Conservation (phyloP, 2,888 invertebrate species). For the Thyatira batis region DNA sequence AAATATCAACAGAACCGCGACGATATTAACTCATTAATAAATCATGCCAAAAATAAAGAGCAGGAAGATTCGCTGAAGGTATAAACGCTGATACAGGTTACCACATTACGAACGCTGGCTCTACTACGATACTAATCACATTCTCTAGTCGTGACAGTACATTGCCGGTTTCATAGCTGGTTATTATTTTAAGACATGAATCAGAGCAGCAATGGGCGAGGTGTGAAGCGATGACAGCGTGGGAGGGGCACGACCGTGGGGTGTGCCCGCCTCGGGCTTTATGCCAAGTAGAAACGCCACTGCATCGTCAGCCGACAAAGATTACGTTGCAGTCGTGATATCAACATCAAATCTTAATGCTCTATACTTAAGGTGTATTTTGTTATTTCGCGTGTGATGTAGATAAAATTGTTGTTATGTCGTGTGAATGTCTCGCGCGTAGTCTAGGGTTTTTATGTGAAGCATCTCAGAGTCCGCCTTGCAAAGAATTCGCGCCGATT, state of each 20-base stretch:
- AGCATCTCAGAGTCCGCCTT: slow-evolving; percentile 63
- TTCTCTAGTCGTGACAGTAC: slow-evolving; percentile 41
- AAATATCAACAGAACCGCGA: not conserved
- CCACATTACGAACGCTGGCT: slow-evolving; percentile 32
- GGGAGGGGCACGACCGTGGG: slow-evolving; percentile 55
- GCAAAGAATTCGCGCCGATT: slow-evolving; percentile 54
- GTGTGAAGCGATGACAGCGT: slow-evolving; percentile 58
- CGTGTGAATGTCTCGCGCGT: slow-evolving; percentile 68
- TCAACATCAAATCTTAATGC: slow-evolving; percentile 31
- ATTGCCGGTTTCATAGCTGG: slow-evolving; percentile 53
- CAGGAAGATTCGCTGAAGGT: slow-evolving; percentile 21
- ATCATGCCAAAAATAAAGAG: slow-evolving; percentile 25
- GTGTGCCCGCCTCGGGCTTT: slow-evolving; percentile 65
- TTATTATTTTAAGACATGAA: slow-evolving; percentile 58
- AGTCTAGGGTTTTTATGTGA: slow-evolving; percentile 72
- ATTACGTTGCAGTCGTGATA: slow-evolving; percentile 35
- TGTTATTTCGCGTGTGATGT: slow-evolving; percentile 20
- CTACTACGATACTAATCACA: slow-evolving; percentile 36
- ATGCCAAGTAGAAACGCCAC: slow-evolving; percentile 77
- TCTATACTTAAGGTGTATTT: slow-evolving; percentile 46
- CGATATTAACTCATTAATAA: slow-evolving; percentile 2
- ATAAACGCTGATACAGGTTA: slow-evolving; percentile 22
- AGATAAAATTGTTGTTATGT: slow-evolving; percentile 41
- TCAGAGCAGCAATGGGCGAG: slow-evolving; percentile 58
- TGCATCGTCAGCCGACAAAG: slow-evolving; percentile 59